Percentiles rank a stretch among this genome's conserved stretches.
These are phyloP conservation scores for Candoia aspera DNA, from an alignment of 2,113 vertebrate species.

Conservation along the genomic window DNA sequence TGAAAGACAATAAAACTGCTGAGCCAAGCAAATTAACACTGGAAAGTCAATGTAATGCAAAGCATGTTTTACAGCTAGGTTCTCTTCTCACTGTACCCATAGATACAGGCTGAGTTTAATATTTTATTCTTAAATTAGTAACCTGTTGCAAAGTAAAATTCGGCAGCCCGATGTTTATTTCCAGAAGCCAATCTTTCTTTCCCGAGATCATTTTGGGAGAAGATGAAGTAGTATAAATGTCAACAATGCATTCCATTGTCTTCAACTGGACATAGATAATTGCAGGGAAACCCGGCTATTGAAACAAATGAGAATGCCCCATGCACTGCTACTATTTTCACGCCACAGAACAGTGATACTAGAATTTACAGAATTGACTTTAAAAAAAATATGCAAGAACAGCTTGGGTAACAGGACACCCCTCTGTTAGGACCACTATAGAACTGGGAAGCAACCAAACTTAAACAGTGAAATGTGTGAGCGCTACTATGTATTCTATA, in stretches of 20 bases:
- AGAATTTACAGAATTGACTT: neutral
- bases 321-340: neutral
- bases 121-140: neutral
- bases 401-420: neutral
- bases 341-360: neutral
- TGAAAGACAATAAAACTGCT: conserved; percentile 26
- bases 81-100: neutral
- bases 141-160: neutral
- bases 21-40: conserved; percentile 10
- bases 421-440: neutral
- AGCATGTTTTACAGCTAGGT: neutral
- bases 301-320: neutral
- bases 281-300: neutral
- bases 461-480: neutral
- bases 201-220: neutral
- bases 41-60: conserved; percentile 4
- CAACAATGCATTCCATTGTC: neutral
- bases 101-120: neutral
- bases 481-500: neutral
- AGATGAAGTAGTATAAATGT: neutral
- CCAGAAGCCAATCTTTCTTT: neutral
- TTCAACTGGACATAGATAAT: neutral
- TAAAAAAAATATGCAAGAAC: neutral
- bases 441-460: neutral
- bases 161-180: neutral